Evolutionary conservation across 2,113 vertebrate species (phyloP), one percentile per base, ranked within the genome.

Genomic region (Arvicanthis niloticus): DNA sequence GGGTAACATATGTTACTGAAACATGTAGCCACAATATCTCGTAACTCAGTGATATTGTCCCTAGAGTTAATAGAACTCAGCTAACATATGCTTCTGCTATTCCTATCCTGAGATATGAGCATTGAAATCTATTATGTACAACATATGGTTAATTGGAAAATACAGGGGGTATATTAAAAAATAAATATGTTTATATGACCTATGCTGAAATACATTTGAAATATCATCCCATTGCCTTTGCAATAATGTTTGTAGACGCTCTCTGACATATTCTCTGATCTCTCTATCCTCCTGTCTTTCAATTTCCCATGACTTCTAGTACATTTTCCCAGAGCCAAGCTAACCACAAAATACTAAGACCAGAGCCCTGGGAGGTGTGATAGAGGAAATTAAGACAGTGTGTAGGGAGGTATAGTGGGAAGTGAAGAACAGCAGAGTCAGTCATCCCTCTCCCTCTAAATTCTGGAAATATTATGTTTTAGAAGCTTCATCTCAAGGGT

Each of bases 11-110:
- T 96, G 96, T 93, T 88, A 7, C 1, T 0, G 21, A 81, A 96
- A 81, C 93, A 68, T 60, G 82, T 87, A 89, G 21, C 60, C 93
- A 29, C 76, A 72, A 89, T 95, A 65, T 34, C 45, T 97, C 1
- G 0, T 94, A 97, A 95, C 93, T 19, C 7, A 94, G 42, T 48
- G 94, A 81, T 91, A 94, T 60, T 95, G 91, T 97, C 95, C 96
- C 95, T 73, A 58, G 53, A 97, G 88, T 31, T 96, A 91, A 90
- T 81, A 82, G 34, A 75, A 73, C 85, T 96, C 93, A 0, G 13
- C 84, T 95, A 97, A 97, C 98, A 97, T 94, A 60, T 97, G 97
- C 97, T 98, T 97, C 78, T 96, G 16, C 89, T 97, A 56, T 72
- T 88, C 78, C 0, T 42, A 95, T 96, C 88, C 91, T 89, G 90